Evolutionary conservation across 2,113 vertebrate genomes (phyloP), one percentile per base, ranked within the genome.

Genomic region (Brachyistius frenatus): DNA sequence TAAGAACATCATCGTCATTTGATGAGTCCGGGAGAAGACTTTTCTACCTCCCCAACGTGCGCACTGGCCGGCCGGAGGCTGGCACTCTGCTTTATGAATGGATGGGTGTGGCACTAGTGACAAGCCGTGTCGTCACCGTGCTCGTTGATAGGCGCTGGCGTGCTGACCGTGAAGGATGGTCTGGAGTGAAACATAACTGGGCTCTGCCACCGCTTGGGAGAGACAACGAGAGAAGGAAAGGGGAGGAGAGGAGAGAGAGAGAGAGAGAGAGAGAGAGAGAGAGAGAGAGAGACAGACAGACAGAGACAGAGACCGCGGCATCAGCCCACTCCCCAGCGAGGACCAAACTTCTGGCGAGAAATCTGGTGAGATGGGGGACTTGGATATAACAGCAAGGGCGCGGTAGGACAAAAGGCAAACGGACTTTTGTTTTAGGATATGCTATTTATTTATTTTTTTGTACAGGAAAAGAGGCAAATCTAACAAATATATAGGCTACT

Each of bases 1-100:
- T 23, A 23, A 23, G 23, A 23, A 23, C 23, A 23, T 23, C 23
- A 23, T 23, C 23, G 23, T 23, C 23, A 23, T 23, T 23, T 23
- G 23, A 23, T 23, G 23, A 23, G 23, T 23, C 23, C 23, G 23
- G 23, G 23, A 23, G 30, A 16, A 78, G 37, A 9, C 3, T 16
- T n/a, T 2, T 36, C 14, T 5, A 10, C 11, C 50, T 65, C 58
- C 16, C 46, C 32, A 1, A 30, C 9, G 23, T 30, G 53, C 39
- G 11, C 64, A 53, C 52, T n/a, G 67, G 66, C 73, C 54, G 11
- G 47, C n/a, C 58, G 32, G 56, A 63, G 66, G 75, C 67, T 67
- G 83, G 76, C 77, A 68, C 81, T 9, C 54, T 49, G 85, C 87
- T 94, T 95, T 93, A 94, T 95, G 94, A 95, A 95, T 95, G 93